Base-by-base conservation (phyloP, 2,888 invertebrate genomes). In the Celastrina argiolus region DNA sequence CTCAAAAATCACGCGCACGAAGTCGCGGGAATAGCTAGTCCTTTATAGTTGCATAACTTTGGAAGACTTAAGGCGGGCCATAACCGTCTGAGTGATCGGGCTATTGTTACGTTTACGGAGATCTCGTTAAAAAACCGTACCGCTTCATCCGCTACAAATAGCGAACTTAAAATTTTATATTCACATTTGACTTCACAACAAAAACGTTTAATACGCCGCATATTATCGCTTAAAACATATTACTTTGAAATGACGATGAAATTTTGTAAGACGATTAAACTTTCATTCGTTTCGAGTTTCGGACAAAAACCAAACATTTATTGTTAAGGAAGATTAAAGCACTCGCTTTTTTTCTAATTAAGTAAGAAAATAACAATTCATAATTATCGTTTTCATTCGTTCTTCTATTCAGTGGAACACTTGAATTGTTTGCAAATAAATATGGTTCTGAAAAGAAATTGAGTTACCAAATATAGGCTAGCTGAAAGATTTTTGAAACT, bases 31-130 rank as follows among this genome's bases (percentile, higher is more conserved):
- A 28, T 45, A 18, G 18, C 18, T 51, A 12, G 16, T 26, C 22
- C 18, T 51, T 26, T 5, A 14, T 22, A 51, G 56, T 34, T 36
- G 12, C 66, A 61, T 61, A 61, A 61, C 61, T 31, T 59, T 41
- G 65, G 58, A 41, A 45, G 51, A 64, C 39, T 65, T 65, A 65
- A 65, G 41, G 36, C 10, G 22, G 8, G 14, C 65, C 65, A 65
- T 58, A 65, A 65, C 41, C 34, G 65, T 26, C 65, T 71, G 71
- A 75, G 70, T 71, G 72, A 74, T 74, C 63, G 72, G 26, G 36
- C 71, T 70, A 75, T 75, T 74, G 75, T 74, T 73, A 63, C 75
- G 34, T 71, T 71, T 74, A 74, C 65, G 75, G 74, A 59, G 63
- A 63, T 65, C 66, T 68, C 63, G 66, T 66, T 65, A 67, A 63